phyloP scores from a whole-genome alignment of 1,140 invertebrate species.

The Leguminivora glycinivorella region DNA sequence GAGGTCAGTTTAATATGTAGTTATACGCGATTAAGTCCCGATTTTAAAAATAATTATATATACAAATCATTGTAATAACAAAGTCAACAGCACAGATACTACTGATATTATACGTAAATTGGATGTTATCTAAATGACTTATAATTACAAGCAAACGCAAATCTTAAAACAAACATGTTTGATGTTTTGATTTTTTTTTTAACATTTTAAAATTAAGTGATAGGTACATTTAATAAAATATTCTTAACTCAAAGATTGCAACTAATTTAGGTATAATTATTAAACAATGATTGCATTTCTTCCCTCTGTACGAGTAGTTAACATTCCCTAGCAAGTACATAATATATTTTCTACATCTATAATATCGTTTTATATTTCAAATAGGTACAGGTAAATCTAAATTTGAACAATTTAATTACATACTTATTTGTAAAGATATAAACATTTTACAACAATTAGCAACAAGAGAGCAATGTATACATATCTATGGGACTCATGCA shows the following conservation, averaged over 20 bases:
- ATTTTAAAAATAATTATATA: too few relatives aligned
- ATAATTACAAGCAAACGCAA: not conserved
- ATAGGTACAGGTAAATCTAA: conserved; percentile 54
- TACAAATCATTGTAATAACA: not conserved
- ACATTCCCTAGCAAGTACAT: conserved; percentile 58
- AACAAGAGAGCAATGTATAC: conserved; percentile 57
- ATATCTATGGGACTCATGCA: conserved; percentile 19
- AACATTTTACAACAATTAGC: conserved; percentile 73
- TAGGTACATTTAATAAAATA: not conserved
- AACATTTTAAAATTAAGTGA: not conserved
- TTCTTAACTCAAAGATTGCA: not conserved
- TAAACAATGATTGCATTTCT: conserved; percentile 56
- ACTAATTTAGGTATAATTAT: not conserved
- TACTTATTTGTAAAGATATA: conserved; percentile 63
- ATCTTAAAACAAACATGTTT: not conserved
- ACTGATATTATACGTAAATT: conserved; percentile 14
- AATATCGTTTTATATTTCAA: conserved; percentile 45
- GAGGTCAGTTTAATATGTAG: too few relatives aligned
- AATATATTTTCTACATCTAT: conserved; percentile 45
- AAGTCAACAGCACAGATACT: not conserved
- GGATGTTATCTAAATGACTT: not conserved
- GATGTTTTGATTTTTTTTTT: not conserved
- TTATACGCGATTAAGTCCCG: too few relatives aligned
- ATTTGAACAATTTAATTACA: conserved; percentile 58
- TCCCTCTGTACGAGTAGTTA: conserved; percentile 56